Evolutionary conservation across 1,140 invertebrate species (phyloP).

Genomic region (Drosophila santomea): DNA sequence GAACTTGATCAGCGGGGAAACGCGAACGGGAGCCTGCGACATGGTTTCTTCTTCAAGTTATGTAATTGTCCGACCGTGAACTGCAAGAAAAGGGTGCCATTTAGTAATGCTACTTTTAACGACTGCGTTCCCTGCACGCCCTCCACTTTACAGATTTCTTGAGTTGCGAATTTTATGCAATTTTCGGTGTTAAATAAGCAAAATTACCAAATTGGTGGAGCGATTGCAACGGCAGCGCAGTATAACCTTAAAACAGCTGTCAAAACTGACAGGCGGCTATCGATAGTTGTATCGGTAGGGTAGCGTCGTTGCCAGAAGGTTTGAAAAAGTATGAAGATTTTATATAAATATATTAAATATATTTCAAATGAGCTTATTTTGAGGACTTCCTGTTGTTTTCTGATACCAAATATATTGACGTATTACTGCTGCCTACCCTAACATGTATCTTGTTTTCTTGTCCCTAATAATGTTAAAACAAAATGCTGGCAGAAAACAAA

Average conservation of each 20-base stretch:
- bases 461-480: too few species aligned
- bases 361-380: too few species aligned
- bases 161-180: background rate
- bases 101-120: constrained; percentile 2
- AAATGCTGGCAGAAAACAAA: too few species aligned
- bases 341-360: background rate
- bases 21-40: constrained; percentile 87
- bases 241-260: constrained; percentile 83
- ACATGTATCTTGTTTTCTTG: too few species aligned
- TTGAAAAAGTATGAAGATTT: constrained; percentile 1
- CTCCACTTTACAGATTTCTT: background rate
- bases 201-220: constrained; percentile 63
- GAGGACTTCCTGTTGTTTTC: background rate
- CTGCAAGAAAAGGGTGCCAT: constrained; percentile 38
- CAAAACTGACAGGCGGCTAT: constrained; percentile 53
- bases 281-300: constrained; percentile 34
- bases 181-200: constrained; percentile 21
- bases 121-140: too few species aligned
- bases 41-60: constrained; percentile 69
- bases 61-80: constrained; percentile 69
- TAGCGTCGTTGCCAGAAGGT: constrained; percentile 28
- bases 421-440: too few species aligned
- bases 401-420: background rate
- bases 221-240: constrained; percentile 52
- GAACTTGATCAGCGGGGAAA: constrained; percentile 90